Evolutionary conservation across 2,888 invertebrate genomes (phyloP).

Genomic region (Drosophila atripex): DNA sequence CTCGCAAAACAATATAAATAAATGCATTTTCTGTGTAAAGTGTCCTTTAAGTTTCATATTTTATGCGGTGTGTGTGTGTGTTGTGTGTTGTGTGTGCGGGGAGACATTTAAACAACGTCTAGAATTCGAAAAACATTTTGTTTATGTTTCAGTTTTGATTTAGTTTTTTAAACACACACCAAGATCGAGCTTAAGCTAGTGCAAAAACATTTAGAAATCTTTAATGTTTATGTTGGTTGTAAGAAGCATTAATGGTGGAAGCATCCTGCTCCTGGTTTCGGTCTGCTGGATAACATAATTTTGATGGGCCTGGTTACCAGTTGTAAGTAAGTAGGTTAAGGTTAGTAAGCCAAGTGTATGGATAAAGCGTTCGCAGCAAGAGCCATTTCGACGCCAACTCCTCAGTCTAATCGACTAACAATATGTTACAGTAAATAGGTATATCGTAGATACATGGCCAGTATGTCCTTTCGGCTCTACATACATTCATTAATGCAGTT

Average conservation of each 20-base stretch:
- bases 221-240: conserved; percentile 16
- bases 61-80: neutral
- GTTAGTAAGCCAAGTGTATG: conserved; percentile 35
- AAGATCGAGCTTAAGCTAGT: conserved; percentile 37
- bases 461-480: conserved; percentile 22
- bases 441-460: conserved; percentile 40
- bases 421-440: conserved; percentile 53
- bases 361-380: conserved; percentile 31
- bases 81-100: conserved; percentile 7
- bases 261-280: conserved; percentile 2
- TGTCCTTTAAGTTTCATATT: conserved; percentile 1
- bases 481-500: conserved; percentile 22
- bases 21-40: conserved; percentile 42
- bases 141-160: conserved; percentile 10
- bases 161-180: conserved; percentile 20
- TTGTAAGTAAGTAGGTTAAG: conserved; percentile 18
- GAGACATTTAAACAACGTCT: conserved; percentile 43
- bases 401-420: conserved; percentile 67
- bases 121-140: conserved; percentile 30
- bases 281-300: conserved; percentile 7
- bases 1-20: conserved; percentile 30
- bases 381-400: conserved; percentile 39
- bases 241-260: conserved; percentile 21
- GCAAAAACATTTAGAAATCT: conserved; percentile 32
- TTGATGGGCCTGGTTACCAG: conserved; percentile 25